These are phyloP conservation scores for Aphis craccivora DNA, from an alignment of 1,140 invertebrate genomes.

Conservation along the genomic window DNA sequence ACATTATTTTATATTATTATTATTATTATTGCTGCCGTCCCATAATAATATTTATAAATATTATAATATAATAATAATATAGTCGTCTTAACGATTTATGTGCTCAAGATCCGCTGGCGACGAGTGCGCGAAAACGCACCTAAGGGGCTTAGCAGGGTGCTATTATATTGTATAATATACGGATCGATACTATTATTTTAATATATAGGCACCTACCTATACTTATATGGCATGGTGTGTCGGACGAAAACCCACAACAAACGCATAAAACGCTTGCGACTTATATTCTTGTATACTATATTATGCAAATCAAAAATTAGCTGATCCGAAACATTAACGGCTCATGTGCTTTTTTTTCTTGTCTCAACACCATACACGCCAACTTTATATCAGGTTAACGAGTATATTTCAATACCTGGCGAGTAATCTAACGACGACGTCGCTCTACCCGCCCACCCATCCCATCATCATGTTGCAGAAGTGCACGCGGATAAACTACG, in stretches of 20 bases:
- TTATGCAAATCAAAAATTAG: not conserved
- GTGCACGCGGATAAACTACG: not conserved
- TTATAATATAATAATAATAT: not conserved
- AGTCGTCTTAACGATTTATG: not conserved
- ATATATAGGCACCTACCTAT: not conserved
- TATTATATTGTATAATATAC: no score
- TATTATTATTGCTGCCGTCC: not conserved
- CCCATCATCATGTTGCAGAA: no score
- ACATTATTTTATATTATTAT: not conserved
- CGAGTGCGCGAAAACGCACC: not conserved
- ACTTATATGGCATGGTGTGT: not conserved
- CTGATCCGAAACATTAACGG: not conserved
- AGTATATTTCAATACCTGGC: not conserved
- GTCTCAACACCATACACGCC: not conserved
- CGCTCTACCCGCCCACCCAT: not conserved
- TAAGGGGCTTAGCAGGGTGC: not conserved
- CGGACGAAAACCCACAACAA: not conserved
- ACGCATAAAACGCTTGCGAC: not conserved
- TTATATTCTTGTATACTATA: not conserved
- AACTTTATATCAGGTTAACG: not conserved
- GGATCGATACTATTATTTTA: not conserved
- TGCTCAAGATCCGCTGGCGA: not conserved
- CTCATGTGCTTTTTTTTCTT: not conserved
- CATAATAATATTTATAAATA: constrained; percentile 8
- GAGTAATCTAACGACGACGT: not conserved